phyloP scores from a whole-genome alignment of 35 echinoderm and acorn worm species.

The Anneissia japonica region DNA sequence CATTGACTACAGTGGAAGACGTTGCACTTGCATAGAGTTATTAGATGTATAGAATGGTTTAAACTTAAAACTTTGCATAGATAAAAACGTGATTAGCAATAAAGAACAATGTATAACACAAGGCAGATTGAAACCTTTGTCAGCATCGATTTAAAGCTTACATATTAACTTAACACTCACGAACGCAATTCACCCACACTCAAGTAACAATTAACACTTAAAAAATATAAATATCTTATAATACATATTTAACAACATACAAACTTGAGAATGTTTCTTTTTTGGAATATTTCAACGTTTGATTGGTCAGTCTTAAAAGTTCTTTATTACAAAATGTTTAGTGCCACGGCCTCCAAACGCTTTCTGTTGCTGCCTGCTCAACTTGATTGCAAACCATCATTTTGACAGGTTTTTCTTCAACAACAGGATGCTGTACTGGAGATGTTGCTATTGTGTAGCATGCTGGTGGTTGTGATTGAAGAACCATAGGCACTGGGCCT shows the following conservation, averaged over 20 bases:
- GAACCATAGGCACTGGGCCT: neutral
- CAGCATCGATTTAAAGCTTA: neutral
- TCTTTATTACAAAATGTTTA: too few species aligned
- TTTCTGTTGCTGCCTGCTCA: neutral
- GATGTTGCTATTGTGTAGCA: neutral
- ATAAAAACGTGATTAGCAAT: neutral
- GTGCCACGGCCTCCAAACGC: neutral
- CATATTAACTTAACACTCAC: neutral
- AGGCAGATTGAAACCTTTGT: neutral
- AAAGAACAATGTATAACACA: neutral
- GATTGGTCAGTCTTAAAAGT: neutral
- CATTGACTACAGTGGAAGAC: too few species aligned
- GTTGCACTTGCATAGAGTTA: neutral
- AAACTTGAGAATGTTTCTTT: neutral
- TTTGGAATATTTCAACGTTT: neutral
- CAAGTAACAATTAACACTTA: too few species aligned
- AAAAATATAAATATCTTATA: conserved; percentile 1
- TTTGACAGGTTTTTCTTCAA: neutral
- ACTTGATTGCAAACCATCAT: neutral
- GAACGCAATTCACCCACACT: too few species aligned
- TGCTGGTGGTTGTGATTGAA: neutral
- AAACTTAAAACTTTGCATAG: neutral
- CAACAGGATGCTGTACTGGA: neutral
- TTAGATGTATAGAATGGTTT: neutral
- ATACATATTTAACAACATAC: neutral